Base-by-base conservation (phyloP, 1,140 invertebrate species). In the Pentalonia nigronervosa region DNA sequence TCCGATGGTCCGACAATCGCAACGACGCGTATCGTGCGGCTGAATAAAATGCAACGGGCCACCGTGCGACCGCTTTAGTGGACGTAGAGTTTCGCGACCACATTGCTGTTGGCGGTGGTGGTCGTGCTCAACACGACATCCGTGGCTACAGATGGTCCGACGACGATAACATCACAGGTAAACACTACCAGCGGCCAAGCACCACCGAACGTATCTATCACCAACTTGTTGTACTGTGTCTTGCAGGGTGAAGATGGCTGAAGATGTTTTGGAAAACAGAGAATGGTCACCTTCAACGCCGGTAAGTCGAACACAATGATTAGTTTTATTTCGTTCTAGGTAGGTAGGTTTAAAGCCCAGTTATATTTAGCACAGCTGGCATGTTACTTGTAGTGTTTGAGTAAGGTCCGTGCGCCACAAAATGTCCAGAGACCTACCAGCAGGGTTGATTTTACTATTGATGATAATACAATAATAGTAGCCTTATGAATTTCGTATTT, bases 211-310 rank as follows among this genome's bases (percentile, higher is more conserved):
- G 50, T 88, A 34, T 2, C 47, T 50, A 34, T 88, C 47, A 48
- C 50, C 47, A 11, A 47, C 84, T 89, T 89, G 30, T 89, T 89
- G 30, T 41, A 14, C 36, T n/a, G 53, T 67, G 53, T 60, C 36
- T 45, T 60, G 56, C 36, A 90, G 91, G 76, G 81, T 47, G 76
- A 76, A 76, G 30, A 93, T 93, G 91, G 91, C 91, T 25, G 76
- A 84, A 56, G 91, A 93, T 86, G 91, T 93, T 84, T 84, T 81
- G 25, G 48, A 93, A 36, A 86, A 41, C 6, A 93, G 56, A 53
- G 91, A 93, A 56, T 84, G 76, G 67, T 50, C 45, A 25, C 76
- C 91, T 86, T 86, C 91, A 25, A 56, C 34, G 23, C 41, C 76
- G 91, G 91, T 93, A 36, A 93, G 91, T 93, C 8, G 4, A 76